These are phyloP conservation scores for Tromatobia lineatoria DNA, from an alignment of 2,888 invertebrate genomes.

Conservation along the genomic window DNA sequence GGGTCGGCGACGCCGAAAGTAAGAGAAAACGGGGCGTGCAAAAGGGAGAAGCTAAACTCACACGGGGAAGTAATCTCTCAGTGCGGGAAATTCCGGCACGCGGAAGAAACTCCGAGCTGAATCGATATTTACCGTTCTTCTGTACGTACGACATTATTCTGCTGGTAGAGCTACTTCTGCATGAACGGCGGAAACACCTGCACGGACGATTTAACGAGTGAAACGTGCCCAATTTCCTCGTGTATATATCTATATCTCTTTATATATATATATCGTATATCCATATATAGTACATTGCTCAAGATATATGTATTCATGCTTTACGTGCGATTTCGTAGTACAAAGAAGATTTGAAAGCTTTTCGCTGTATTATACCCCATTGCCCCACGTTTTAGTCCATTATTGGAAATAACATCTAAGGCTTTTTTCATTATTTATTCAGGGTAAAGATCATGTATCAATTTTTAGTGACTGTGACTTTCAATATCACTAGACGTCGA, in stretches of 20 bases:
- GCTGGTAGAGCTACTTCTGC: constrained; percentile 1
- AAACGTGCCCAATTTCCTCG: constrained; percentile 37
- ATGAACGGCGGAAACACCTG: neutral
- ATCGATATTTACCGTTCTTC: constrained; percentile 38
- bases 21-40: neutral
- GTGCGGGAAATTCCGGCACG: constrained; percentile 37
- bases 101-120: neutral
- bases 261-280: no score
- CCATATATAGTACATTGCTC: no score
- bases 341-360: neutral
- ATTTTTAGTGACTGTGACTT: neutral
- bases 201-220: constrained; percentile 38
- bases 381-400: neutral
- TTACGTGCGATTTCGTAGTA: neutral
- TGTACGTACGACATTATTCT: constrained; percentile 33
- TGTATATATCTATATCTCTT: neutral
- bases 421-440: neutral
- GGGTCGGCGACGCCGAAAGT: constrained; percentile 2
- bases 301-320: neutral
- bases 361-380: constrained; percentile 2
- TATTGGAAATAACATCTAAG: neutral
- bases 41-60: neutral
- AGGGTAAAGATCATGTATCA: neutral
- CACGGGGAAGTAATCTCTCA: constrained; percentile 27
- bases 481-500: neutral